Percentiles rank a stretch among this genome's conserved stretches.
Evolutionary conservation across 1,140 invertebrate species (phyloP).

Genomic region (Laodelphax striatellus): DNA sequence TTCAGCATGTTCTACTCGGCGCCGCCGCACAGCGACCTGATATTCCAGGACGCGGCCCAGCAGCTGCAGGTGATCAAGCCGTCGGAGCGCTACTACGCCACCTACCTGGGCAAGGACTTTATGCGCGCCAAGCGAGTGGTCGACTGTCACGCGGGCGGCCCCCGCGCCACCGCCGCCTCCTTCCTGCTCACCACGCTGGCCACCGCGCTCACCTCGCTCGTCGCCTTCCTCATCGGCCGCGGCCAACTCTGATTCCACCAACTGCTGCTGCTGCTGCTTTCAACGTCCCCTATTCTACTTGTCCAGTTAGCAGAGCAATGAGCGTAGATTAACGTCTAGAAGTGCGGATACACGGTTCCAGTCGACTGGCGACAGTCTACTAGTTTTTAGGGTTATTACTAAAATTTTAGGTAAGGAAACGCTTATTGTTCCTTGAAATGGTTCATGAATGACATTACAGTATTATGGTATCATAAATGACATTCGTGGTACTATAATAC

Average conservation of each 20-base stretch:
- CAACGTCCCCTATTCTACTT: too few species aligned
- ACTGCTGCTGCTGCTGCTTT: not conserved
- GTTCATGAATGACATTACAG: too few species aligned
- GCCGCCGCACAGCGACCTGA: conserved; percentile 70
- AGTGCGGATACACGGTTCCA: too few species aligned
- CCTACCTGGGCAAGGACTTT: conserved; percentile 62
- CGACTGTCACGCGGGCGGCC: conserved; percentile 54
- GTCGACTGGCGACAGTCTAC: too few species aligned
- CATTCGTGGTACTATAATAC: too few species aligned
- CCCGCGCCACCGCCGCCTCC: conserved; percentile 14
- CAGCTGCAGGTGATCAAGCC: conserved; percentile 59
- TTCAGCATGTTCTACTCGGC: conserved; percentile 82
- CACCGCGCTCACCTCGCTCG: not conserved
- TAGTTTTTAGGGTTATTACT: too few species aligned
- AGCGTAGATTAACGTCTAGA: too few species aligned
- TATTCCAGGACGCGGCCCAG: conserved; percentile 85
- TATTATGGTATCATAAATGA: too few species aligned
- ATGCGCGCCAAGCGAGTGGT: conserved; percentile 63
- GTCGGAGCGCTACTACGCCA: conserved; percentile 47
- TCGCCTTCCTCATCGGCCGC: conserved; percentile 2
- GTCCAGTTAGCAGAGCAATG: too few species aligned
- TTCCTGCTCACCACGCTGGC: not conserved
- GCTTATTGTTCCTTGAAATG: too few species aligned
- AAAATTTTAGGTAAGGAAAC: too few species aligned
- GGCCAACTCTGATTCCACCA: not conserved